Evolutionary conservation across 2,113 vertebrate genomes (phyloP).

Genomic region (Coregonus clupeaformis): DNA sequence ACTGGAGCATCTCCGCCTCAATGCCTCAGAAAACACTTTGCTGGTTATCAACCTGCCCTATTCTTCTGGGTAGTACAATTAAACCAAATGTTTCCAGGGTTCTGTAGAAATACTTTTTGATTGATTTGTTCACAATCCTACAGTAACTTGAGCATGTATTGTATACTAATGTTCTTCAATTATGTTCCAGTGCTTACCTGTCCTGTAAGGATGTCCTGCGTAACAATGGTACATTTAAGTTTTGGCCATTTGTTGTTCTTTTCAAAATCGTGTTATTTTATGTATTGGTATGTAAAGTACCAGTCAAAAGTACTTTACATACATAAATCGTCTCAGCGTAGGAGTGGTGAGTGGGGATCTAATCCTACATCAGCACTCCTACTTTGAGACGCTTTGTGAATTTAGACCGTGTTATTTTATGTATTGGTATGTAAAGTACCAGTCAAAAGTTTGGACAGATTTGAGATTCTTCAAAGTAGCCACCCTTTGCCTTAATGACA

Average conservation of each 20-base stretch:
- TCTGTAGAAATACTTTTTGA: background rate
- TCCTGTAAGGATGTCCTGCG: conserved; percentile 76
- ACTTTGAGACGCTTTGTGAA: too few relatives aligned
- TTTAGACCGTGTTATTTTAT: too few relatives aligned
- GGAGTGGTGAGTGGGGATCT: too few relatives aligned
- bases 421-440: too few relatives aligned
- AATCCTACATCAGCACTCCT: too few relatives aligned
- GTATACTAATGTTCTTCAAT: background rate
- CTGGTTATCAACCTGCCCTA: conserved; percentile 82
- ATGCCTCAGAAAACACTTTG: conserved; percentile 72
- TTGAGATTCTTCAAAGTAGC: too few relatives aligned
- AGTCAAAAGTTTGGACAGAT: too few relatives aligned
- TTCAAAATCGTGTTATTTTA: background rate
- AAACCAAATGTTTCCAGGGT: background rate
- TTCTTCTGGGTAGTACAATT: conserved; percentile 61
- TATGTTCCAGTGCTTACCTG: conserved; percentile 66
- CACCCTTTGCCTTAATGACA: too few relatives aligned
- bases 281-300: background rate
- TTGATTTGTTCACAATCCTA: background rate
- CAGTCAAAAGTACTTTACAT: too few relatives aligned
- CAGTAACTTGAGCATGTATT: background rate
- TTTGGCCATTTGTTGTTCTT: background rate
- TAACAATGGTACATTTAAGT: conserved; percentile 76
- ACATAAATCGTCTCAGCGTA: too few relatives aligned
- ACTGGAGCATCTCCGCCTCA: conserved; percentile 75